Evolutionary conservation across 2,113 vertebrate genomes (phyloP), one percentile per base, ranked within the genome.

Genomic region (Perca fluviatilis): DNA sequence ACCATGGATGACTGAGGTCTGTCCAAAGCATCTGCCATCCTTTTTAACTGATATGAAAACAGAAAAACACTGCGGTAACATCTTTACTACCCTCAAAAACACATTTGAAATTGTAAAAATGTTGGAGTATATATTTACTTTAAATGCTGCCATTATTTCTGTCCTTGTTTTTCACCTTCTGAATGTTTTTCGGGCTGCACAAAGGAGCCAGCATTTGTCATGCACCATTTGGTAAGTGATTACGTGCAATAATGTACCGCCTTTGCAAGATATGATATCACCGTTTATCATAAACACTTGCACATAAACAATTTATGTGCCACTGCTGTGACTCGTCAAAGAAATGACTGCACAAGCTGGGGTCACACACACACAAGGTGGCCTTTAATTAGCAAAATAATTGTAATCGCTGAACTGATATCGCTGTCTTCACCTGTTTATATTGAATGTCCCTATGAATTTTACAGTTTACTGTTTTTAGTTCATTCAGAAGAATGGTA

Each of bases 171-270:
- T 69, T 79, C 21, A 18, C 19, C 61, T 50, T 72, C 6, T 63
- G 6, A 25, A 56, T 54, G 11, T 66, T 74, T 50, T 43, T 50
- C 66, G 51, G 30, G 43, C 46, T 53, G 51, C 12, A 2, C 27
- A 74, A 68, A 43, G 43, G 50, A 74, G 76, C 36, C 62, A 58
- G 51, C 18, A 49, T 67, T 74, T 73, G 73, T 68, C 47, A n/a
- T 13, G 69, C 64, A 27, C 61, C 77, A 79, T 83, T 90, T 88
- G 65, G 61, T 64, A 51, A 84, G 75, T 79, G 73, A 86, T 86
- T 74, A 78, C 43, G 21, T 67, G 83, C 79, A 82, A 75, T 83
- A 71, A 62, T 85, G 74, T 51, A 58, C 56, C 25, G 30, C 70
- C 50, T 75, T 79, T 84, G 53, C 21, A 50, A 71, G 71, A 82